Base-by-base conservation (phyloP, 2,888 invertebrate species). In the Serrognathus titanus region DNA sequence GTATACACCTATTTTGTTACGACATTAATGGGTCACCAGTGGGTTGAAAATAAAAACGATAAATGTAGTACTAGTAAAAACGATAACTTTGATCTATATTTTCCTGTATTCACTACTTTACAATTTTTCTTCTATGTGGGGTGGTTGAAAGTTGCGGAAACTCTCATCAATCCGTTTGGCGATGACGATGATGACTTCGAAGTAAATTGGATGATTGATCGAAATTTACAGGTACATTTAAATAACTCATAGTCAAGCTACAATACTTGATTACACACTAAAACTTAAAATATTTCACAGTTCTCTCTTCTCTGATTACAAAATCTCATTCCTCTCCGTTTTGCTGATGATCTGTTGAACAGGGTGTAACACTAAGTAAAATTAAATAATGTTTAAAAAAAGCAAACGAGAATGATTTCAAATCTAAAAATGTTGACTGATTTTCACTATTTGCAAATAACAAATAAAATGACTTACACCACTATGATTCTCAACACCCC, bases 121-220 rank as follows among this genome's bases (percentile, higher is more conserved):
- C 92, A 95, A 75, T 92, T 93, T 74, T 90, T 89, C 75, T 89
- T 90, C 79, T 90, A 90, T 70, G 89, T 91, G 88, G 94, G 94
- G 10, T 94, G 94, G 94, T 78, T 94, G 38, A 94, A 94, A 80
- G 94, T 94, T 68, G 94, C 94, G 16, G 94, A 94, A 78, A 88
- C 92, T 0, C 78, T 94, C 53, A 92, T 95, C 61, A 96, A 96
- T 78, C 94, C 94, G 0, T 94, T 94, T 69, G 94, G 94, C 1
- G 93, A 93, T 72, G 93, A 94, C 68, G 94, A 94, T 70, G 94
- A 94, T 70, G 94, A 94, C 69, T 94, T 94, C 70, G 93, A 94
- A 82, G 89, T 90, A 7, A 95, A 94, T 74, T 94, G 94, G 94
- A 85, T 95, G 79, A 89, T 96, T 51, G 95, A 96, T 76, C 84